Conservation (phyloP, 2,888 invertebrate species). For the Autographa pulchrina region DNA sequence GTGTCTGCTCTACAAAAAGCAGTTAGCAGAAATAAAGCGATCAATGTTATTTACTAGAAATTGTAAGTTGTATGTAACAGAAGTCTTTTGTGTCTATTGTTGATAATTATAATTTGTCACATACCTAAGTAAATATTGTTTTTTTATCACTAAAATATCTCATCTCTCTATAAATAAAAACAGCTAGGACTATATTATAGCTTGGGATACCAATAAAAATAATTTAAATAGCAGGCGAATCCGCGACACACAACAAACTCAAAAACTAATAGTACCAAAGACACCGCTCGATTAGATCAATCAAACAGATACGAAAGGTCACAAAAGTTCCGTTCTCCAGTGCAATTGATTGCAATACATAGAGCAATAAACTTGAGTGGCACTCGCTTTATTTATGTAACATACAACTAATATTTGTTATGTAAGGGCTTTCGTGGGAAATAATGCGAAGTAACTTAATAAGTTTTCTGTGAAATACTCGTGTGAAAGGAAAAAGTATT, state of each 20-base stretch:
- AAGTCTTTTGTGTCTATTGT: too few relatives aligned
- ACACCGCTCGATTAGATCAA: slow-evolving; percentile 40
- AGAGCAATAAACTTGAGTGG: slow-evolving; percentile 9
- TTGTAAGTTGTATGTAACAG: too few relatives aligned
- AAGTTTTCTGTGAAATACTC: slow-evolving; percentile 4
- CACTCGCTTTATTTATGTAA: slow-evolving; percentile 14
- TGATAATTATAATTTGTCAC: too few relatives aligned
- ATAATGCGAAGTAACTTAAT: not conserved
- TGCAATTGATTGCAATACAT: slow-evolving; percentile 22
- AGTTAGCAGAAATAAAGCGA: too few relatives aligned
- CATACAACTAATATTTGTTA: not conserved
- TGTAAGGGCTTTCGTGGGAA: not conserved
- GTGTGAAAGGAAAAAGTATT: not conserved
- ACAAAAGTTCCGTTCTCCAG: slow-evolving; percentile 36
- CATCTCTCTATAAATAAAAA: too few relatives aligned
- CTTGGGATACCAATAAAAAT: too few relatives aligned
- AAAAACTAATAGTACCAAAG: slow-evolving; percentile 14
- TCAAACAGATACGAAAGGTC: slow-evolving; percentile 40
- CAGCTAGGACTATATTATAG: too few relatives aligned
- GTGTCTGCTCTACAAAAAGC: too few relatives aligned
- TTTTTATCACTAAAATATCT: too few relatives aligned
- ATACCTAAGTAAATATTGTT: too few relatives aligned
- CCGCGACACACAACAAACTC: not conserved
- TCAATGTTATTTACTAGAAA: too few relatives aligned
- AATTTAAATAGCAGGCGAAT: not conserved